These are phyloP conservation scores for Bombylius major DNA, from an alignment of 2,888 invertebrate genomes.

Conservation along the genomic window DNA sequence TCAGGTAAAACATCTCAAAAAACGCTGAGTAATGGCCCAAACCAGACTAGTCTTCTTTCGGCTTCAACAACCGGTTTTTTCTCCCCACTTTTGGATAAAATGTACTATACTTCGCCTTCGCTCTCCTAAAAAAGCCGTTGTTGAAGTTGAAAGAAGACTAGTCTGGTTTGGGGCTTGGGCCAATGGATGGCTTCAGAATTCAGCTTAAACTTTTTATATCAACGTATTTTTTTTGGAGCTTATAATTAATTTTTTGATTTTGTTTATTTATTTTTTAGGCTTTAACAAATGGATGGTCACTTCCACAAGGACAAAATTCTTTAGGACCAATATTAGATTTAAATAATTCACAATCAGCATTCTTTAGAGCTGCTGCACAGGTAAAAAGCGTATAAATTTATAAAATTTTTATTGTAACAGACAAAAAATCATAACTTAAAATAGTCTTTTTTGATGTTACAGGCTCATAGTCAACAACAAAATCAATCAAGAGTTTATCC, in stretches of 20 bases:
- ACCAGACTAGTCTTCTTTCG: no score
- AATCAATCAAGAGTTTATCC: conserved; percentile 11
- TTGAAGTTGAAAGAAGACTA: no score
- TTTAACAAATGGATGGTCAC: conserved; percentile 37
- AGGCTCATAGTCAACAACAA: conserved; percentile 13
- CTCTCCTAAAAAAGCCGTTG: no score
- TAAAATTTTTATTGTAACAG: neutral
- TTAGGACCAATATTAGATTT: conserved; percentile 36
- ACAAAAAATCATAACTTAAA: no score
- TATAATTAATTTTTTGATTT: neutral
- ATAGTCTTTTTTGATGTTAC: neutral
- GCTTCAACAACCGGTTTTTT: no score
- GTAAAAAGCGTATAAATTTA: neutral
- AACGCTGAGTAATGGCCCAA: no score
- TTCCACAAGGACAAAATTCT: conserved; percentile 13
- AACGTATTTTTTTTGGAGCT: no score
- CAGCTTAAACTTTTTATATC: no score
- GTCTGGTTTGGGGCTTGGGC: no score
- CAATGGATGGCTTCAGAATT: no score
- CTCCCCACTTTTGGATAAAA: no score
- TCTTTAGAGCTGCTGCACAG: conserved; percentile 30
- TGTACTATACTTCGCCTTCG: no score
- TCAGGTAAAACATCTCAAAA: conserved; percentile 14
- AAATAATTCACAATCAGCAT: conserved; percentile 39
- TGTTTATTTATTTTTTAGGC: conserved; percentile 16